Evolutionary conservation across 1,140 invertebrate genomes (phyloP).

Genomic region (Tetramorium alpestre): DNA sequence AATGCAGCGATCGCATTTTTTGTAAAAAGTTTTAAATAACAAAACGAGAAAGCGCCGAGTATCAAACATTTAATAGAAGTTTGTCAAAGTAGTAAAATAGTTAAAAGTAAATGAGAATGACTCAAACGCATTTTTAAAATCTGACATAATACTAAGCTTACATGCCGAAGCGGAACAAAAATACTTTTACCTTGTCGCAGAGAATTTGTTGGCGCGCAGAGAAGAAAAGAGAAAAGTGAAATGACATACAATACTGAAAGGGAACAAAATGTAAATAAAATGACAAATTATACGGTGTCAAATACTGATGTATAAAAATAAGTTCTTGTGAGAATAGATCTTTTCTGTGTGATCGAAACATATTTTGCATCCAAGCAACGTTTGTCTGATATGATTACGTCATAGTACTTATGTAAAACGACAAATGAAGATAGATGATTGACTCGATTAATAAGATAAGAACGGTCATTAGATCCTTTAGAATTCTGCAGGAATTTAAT

Average conservation of each 20-base stretch:
- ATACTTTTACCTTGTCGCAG: background rate
- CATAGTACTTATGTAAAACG: background rate
- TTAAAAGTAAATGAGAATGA: constrained; percentile 27
- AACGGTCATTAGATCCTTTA: constrained; percentile 30
- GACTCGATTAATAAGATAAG: constrained; percentile 47
- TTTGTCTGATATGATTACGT: background rate
- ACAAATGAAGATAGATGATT: constrained; percentile 48
- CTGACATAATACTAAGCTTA: background rate
- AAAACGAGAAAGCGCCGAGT: background rate
- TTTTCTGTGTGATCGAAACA: background rate
- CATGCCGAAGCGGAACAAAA: constrained; percentile 8
- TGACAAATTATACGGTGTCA: background rate
- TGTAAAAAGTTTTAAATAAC: background rate
- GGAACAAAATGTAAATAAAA: constrained; percentile 7
- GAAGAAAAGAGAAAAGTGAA: background rate
- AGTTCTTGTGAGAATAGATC: background rate
- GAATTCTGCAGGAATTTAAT: constrained; percentile 25
- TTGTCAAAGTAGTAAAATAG: constrained; percentile 17
- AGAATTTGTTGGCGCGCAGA: background rate
- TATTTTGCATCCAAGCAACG: background rate
- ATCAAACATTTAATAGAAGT: constrained; percentile 30
- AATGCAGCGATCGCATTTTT: background rate
- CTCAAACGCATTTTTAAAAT: constrained; percentile 34
- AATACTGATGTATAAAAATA: background rate
- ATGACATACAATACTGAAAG: background rate